These are phyloP conservation scores for Euura saliciscinereae DNA, from an alignment of 1,140 invertebrate species.

Conservation along the genomic window DNA sequence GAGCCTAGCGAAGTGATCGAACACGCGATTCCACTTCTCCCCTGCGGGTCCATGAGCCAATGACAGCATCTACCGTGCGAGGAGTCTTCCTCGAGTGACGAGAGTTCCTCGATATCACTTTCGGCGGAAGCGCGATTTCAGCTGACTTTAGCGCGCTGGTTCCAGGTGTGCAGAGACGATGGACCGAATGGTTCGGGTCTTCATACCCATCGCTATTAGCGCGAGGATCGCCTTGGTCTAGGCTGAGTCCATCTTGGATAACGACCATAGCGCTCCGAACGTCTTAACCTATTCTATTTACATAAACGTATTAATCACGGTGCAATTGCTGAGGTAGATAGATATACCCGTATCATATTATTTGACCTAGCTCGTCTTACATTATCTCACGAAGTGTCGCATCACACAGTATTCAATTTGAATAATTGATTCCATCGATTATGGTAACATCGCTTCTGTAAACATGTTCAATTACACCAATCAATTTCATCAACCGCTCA, in stretches of 20 bases:
- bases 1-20: not conserved
- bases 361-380: not conserved
- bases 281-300: conserved; percentile 40
- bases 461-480: too few relatives aligned
- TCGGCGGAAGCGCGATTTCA: too few relatives aligned
- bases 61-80: too few relatives aligned
- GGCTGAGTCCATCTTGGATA: conserved; percentile 31
- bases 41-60: too few relatives aligned
- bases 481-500: too few relatives aligned
- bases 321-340: conserved; percentile 23
- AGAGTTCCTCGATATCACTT: too few relatives aligned
- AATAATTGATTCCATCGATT: too few relatives aligned
- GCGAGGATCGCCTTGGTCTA: not conserved
- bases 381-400: not conserved
- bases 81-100: too few relatives aligned
- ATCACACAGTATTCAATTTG: too few relatives aligned
- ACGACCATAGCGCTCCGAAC: conserved; percentile 37
- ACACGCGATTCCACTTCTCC: not conserved
- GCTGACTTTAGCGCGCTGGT: too few relatives aligned
- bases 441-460: too few relatives aligned
- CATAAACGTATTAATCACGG: conserved; percentile 47
- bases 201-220: not conserved
- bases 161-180: too few relatives aligned
- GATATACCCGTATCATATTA: conserved; percentile 24
- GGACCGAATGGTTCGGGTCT: not conserved